These are phyloP conservation scores for Protobothrops flavoviridis DNA, from an alignment of 2,113 vertebrate species.

Conservation along the genomic window DNA sequence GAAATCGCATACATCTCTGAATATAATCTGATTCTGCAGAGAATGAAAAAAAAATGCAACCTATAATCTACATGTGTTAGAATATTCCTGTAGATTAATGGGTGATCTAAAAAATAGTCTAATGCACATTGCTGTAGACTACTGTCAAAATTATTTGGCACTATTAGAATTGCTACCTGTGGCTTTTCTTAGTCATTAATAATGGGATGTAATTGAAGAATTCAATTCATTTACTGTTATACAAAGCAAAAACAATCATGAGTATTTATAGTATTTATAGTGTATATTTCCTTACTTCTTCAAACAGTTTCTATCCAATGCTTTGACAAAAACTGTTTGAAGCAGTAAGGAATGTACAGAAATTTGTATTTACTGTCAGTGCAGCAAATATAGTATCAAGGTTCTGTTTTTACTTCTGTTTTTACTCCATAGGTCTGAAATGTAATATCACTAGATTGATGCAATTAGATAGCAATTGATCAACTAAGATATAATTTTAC, in stretches of 20 bases:
- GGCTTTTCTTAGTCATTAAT: conserved; percentile 42
- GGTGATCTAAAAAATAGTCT: neutral
- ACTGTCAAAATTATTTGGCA: neutral
- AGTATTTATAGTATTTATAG: conserved; percentile 4
- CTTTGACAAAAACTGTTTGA: neutral
- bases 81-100: neutral
- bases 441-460: neutral
- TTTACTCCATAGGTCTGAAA: neutral
- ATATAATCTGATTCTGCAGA: conserved; percentile 37
- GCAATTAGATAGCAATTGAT: neutral
- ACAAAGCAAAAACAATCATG: neutral
- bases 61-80: neutral
- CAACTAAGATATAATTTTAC: neutral
- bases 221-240: neutral
- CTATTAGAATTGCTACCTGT: conserved; percentile 62
- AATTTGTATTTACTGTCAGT: neutral
- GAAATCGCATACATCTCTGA: neutral
- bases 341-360: neutral
- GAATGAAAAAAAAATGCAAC: neutral
- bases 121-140: neutral
- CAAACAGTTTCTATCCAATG: neutral
- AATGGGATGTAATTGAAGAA: neutral
- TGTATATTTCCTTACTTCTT: neutral
- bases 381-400: neutral
- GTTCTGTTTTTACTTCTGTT: neutral